These are phyloP conservation scores for Monopis laevigella DNA, from an alignment of 2,888 invertebrate species.

Conservation along the genomic window DNA sequence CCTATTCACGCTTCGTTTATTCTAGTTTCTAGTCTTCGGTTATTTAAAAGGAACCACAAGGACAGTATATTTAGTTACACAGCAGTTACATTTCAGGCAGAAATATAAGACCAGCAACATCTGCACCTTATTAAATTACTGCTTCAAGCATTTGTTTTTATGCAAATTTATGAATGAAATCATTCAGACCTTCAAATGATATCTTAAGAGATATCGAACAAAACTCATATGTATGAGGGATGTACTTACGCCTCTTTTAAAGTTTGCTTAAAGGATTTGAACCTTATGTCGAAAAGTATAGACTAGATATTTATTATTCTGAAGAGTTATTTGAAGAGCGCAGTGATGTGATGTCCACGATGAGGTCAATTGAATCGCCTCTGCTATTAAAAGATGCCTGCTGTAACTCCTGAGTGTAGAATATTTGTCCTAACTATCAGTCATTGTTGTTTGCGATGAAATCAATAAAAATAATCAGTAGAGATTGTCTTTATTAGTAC, in stretches of 20 bases:
- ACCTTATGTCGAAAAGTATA: too few species aligned
- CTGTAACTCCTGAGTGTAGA: neutral
- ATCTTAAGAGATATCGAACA: neutral
- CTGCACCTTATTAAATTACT: too few species aligned
- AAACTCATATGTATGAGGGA: too few species aligned
- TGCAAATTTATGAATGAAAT: slow-evolving; percentile 10
- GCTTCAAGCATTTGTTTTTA: neutral
- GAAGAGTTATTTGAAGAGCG: neutral
- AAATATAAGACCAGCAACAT: too few species aligned
- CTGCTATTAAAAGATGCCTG: slow-evolving; percentile 9
- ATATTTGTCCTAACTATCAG: slow-evolving; percentile 5
- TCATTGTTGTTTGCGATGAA: slow-evolving; percentile 9
- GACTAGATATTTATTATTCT: too few species aligned
- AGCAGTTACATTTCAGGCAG: too few species aligned
- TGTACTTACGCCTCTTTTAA: too few species aligned
- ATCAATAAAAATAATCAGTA: slow-evolving; percentile 8
- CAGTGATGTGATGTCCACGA: slow-evolving; percentile 4
- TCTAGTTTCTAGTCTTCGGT: too few species aligned
- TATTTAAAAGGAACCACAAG: too few species aligned
- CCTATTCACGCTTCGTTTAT: too few species aligned
- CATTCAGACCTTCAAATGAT: slow-evolving; percentile 1
- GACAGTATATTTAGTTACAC: too few species aligned
- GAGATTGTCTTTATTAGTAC: slow-evolving; percentile 9
- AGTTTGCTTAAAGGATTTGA: too few species aligned
- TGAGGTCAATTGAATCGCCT: slow-evolving; percentile 9